Conservation (phyloP, 2,113 vertebrate genomes). For the Alaudala cheleensis region DNA sequence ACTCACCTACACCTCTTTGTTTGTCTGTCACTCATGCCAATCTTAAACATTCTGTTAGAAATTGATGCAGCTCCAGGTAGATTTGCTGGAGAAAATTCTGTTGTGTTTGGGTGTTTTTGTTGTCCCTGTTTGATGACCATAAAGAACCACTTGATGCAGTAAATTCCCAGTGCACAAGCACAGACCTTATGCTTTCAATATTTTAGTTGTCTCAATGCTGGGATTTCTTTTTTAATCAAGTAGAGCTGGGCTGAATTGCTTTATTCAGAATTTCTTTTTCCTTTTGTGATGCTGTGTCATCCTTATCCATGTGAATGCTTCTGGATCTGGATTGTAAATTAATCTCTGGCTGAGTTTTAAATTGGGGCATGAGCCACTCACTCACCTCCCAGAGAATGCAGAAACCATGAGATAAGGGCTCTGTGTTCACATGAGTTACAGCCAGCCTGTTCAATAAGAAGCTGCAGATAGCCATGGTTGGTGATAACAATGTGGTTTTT, state of each 20-base stretch:
- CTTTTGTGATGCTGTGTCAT: not conserved
- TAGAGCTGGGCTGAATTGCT: not conserved
- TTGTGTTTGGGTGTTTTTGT: not conserved
- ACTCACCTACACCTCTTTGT: not conserved
- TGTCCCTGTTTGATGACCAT: not conserved
- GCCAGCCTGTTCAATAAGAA: not conserved
- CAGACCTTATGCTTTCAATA: not conserved
- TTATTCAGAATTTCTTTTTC: not conserved
- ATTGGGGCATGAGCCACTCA: not conserved
- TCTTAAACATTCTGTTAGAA: not conserved
- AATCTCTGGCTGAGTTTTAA: slow-evolving; percentile 8
- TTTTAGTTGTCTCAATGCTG: not conserved
- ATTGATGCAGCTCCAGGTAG: not conserved
- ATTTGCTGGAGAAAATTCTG: not conserved
- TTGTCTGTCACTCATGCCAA: not conserved
- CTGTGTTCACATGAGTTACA: not conserved
- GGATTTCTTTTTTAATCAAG: not conserved
- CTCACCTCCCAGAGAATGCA: not conserved
- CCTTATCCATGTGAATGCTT: not conserved
- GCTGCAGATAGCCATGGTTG: not conserved
- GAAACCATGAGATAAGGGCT: not conserved
- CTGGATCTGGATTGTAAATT: not conserved
- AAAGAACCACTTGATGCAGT: not conserved
- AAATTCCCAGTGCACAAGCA: not conserved
- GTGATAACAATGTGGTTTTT: not conserved